Conservation (phyloP, 2,113 vertebrate species). For the Catharus minimus region DNA sequence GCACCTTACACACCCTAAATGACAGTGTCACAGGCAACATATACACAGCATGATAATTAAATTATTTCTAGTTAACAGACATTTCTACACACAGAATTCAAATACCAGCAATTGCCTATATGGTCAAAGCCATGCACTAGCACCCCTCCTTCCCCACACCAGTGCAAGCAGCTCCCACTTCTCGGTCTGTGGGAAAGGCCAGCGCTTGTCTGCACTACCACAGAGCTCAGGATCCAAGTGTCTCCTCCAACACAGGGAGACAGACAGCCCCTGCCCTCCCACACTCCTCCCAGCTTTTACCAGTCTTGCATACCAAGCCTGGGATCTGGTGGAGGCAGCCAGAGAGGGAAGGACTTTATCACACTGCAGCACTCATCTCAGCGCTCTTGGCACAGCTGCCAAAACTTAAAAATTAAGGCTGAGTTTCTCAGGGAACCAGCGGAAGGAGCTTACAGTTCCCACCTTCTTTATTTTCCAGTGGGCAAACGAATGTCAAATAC, state of each 20-base stretch:
- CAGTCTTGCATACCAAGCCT: background rate
- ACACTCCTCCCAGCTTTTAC: background rate
- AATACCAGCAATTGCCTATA: background rate
- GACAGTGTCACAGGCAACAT: background rate
- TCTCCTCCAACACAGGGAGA: background rate
- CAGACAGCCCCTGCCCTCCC: background rate
- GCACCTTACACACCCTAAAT: background rate
- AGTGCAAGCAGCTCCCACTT: background rate
- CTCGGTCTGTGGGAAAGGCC: background rate
- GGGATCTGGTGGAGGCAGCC: background rate
- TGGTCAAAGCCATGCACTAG: background rate
- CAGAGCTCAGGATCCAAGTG: background rate
- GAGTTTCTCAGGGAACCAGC: background rate
- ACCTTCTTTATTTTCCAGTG: background rate
- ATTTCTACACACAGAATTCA: background rate
- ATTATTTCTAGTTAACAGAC: background rate
- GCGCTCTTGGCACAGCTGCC: background rate
- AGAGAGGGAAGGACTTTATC: background rate
- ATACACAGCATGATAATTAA: rapidly evolving
- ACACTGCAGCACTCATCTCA: background rate
- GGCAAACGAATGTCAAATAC: background rate
- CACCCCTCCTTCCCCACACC: background rate
- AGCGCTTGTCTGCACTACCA: background rate
- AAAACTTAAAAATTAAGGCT: background rate
- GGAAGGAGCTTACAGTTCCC: background rate